phyloP scores from a whole-genome alignment of 2,888 invertebrate genomes.

The Bhutanitis thaidina region DNA sequence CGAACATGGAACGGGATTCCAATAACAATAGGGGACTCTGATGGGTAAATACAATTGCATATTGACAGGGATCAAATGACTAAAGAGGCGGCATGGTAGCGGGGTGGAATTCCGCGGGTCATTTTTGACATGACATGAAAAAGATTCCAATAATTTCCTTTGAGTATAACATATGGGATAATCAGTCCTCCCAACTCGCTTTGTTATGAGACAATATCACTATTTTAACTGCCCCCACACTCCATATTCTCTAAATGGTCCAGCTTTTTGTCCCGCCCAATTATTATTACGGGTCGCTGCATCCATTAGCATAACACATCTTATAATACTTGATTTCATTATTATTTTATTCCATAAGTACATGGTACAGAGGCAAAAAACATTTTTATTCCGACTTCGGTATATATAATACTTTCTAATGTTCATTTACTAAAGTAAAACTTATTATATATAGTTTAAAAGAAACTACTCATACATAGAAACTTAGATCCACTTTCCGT shows the following conservation, averaged over 20 bases:
- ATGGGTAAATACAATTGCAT: conserved; percentile 46
- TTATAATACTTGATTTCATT: background rate
- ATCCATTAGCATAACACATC: conserved; percentile 36
- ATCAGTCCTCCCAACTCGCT: conserved; percentile 28
- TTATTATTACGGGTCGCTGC: conserved; percentile 67
- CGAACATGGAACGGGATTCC: conserved; percentile 49
- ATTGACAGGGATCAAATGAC: conserved; percentile 65
- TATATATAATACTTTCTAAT: too few relatives aligned
- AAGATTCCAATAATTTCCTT: too few relatives aligned
- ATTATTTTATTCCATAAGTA: background rate
- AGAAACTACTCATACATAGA: background rate
- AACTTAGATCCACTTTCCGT: background rate
- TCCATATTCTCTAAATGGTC: conserved; percentile 55
- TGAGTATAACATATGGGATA: too few relatives aligned
- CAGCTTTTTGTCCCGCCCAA: conserved; percentile 63
- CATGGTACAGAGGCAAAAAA: too few relatives aligned
- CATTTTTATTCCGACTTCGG: too few relatives aligned
- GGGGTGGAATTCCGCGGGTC: conserved; percentile 25
- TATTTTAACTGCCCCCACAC: conserved; percentile 46
- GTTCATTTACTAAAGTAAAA: too few relatives aligned
- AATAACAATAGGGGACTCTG: conserved; percentile 56
- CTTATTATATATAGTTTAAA: too few relatives aligned
- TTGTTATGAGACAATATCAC: conserved; percentile 37
- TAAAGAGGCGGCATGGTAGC: conserved; percentile 30
- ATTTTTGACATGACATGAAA: background rate